Percentiles rank a stretch among this genome's conserved stretches.
phyloP scores from a whole-genome alignment of 1,140 invertebrate species.

The Euura saliciscinereae region DNA sequence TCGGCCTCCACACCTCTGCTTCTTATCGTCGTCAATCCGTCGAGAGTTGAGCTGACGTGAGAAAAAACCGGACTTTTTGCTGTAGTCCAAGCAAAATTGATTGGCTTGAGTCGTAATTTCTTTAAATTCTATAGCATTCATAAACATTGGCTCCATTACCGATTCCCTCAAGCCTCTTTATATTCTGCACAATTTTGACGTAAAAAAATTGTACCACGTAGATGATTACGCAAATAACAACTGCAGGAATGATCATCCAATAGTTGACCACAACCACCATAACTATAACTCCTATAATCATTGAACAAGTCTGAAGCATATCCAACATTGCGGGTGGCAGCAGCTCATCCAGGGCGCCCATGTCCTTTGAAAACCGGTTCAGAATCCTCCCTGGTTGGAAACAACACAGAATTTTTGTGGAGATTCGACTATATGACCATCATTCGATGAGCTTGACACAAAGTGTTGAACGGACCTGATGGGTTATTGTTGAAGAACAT shows the following conservation, averaged over 20 bases:
- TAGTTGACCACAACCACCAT: conserved; percentile 64
- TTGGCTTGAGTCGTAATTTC: neutral
- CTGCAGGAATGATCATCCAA: conserved; percentile 64
- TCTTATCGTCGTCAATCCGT: conserved; percentile 82
- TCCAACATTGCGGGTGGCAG: conserved; percentile 77
- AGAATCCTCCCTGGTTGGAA: conserved; percentile 65
- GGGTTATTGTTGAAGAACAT: conserved; percentile 86
- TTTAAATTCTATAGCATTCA: neutral
- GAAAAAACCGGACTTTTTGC: conserved; percentile 82
- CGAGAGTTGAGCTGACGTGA: conserved; percentile 78
- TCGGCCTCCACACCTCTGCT: conserved; percentile 67
- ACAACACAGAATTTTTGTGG: too few species aligned
- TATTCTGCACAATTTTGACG: conserved; percentile 66
- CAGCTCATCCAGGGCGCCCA: conserved; percentile 81
- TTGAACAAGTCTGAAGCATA: conserved; percentile 57
- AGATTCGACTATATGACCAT: too few species aligned
- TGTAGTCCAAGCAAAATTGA: conserved; percentile 41
- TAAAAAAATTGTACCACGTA: conserved; percentile 64
- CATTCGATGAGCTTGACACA: too few species aligned
- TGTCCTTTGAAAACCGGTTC: conserved; percentile 83
- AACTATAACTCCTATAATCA: conserved; percentile 58
- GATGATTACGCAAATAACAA: conserved; percentile 63
- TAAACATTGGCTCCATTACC: conserved; percentile 41
- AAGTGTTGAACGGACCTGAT: conserved; percentile 60
- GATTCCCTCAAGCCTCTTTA: conserved; percentile 64